Evolutionary conservation across 2,113 vertebrate species (phyloP), one percentile per base, ranked within the genome.

Genomic region (Oceanites oceanicus): DNA sequence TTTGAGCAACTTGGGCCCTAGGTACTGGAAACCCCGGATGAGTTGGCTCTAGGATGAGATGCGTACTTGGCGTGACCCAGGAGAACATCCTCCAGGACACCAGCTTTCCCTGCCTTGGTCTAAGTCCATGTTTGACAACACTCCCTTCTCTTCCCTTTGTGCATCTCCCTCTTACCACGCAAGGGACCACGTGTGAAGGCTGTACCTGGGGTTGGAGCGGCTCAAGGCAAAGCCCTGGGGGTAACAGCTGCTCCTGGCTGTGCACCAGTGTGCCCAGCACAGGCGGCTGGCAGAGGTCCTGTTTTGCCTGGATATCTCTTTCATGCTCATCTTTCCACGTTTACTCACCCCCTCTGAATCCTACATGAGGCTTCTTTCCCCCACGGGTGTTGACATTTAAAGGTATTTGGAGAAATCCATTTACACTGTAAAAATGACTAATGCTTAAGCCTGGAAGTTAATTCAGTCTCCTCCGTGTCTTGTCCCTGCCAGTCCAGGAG

Each of bases 11-110:
- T 53, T 22, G 13, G 10, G 5, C 22, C 50, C 52, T 17, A 22
- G 4, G 17, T 1, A 21, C 2, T 16, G 50, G 29, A 0, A 2
- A 34, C 8, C 34, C 4, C 14, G 13, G 19, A 38, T 42, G 27
- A 67, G 10, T 0, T 62, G 36, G 34, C 15, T 26, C 52, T 80
- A 1, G 2, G 47, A 23, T 42, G 53, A 80, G 11, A 40, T 42
- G 77, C 12, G 38, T 27, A 20, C 36, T 44, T 10, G 11, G 7
- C 3, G 4, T 66, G 66, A 63, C n/a, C 3, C 1, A 32, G 61
- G 6, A 86, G 77, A 81, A 53, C 34, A 49, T 40, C 59, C 45
- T 81, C 9, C 42, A 63, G 65, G 27, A 59, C 29, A 52, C 14
- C 79, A 86, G 19, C 38, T 52, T 52, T 82, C 34, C 78, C 32